A percentile compares a stretch with the other conserved stretches of the same genome.
These are phyloP conservation scores for Microchirus variegatus DNA, from an alignment of 2,797 vertebrate species.

Conservation along the genomic window DNA sequence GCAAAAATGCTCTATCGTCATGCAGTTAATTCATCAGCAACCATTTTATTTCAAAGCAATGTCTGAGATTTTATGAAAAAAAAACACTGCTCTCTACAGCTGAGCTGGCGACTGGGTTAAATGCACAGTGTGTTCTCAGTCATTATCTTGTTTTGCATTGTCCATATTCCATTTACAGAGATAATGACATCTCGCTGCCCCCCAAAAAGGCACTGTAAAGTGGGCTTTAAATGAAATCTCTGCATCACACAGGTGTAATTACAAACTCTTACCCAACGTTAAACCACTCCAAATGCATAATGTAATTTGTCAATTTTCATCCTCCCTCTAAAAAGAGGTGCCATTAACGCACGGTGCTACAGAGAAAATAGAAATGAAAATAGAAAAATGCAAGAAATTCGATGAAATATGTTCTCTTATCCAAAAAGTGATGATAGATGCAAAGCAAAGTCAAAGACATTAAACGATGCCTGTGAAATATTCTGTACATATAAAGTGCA, in stretches of 20 bases:
- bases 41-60: conserved; percentile 19
- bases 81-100: conserved; percentile 35
- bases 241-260: conserved; percentile 56
- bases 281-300: conserved; percentile 67
- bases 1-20: conserved; percentile 12
- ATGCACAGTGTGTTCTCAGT: conserved; percentile 37
- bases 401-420: no score
- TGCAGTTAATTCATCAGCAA: conserved; percentile 35
- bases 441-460: no score
- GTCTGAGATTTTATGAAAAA: conserved; percentile 39
- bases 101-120: conserved; percentile 42
- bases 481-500: no score
- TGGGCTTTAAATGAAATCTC: conserved; percentile 56
- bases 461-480: no score
- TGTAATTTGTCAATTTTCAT: conserved; percentile 69
- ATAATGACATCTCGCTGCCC: conserved; percentile 39
- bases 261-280: conserved; percentile 55
- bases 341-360: conserved; percentile 59
- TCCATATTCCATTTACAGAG: conserved; percentile 59
- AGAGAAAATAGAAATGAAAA: neutral
- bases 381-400: no score
- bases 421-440: no score
- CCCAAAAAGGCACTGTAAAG: conserved; percentile 54
- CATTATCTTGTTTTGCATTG: conserved; percentile 59
- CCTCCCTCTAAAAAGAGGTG: conserved; percentile 59